phyloP scores from a whole-genome alignment of 2,113 vertebrate species.

The Trogon melanurus region DNA sequence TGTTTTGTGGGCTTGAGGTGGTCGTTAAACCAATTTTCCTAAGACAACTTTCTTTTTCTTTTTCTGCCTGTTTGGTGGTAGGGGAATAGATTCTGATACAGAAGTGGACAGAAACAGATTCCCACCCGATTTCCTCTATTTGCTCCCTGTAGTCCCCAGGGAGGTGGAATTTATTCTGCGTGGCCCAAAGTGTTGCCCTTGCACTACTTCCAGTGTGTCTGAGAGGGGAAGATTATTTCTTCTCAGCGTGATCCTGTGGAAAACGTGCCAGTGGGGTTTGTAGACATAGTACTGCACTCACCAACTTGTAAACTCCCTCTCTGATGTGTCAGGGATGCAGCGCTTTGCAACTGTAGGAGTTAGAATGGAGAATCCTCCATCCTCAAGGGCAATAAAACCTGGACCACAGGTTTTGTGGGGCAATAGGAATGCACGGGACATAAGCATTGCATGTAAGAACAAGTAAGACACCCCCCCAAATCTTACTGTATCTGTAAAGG shows the following conservation, averaged over 20 bases:
- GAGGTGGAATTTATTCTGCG: not conserved
- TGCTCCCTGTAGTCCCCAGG: not conserved
- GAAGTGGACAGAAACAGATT: not conserved
- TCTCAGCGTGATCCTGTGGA: not conserved
- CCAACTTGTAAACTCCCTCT: not conserved
- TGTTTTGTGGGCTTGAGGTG: not conserved
- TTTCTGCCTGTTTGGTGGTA: not conserved
- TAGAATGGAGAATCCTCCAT: not conserved
- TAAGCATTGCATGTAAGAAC: not conserved
- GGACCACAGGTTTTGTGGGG: not conserved
- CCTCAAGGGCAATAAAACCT: not conserved
- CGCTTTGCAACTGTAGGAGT: not conserved
- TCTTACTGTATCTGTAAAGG: fast-evolving
- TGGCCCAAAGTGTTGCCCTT: not conserved
- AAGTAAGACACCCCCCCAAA: fast-evolving
- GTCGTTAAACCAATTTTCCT: not conserved
- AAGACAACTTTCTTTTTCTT: not conserved
- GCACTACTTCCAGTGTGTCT: not conserved
- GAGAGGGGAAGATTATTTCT: not conserved
- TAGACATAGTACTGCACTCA: not conserved
- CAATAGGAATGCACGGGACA: not conserved
- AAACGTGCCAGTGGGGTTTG: not conserved
- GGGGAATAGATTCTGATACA: not conserved
- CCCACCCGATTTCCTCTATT: not conserved
- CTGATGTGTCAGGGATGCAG: not conserved